These are phyloP conservation scores for Platanista minor DNA, from an alignment of 2,113 vertebrate species.

Conservation along the genomic window DNA sequence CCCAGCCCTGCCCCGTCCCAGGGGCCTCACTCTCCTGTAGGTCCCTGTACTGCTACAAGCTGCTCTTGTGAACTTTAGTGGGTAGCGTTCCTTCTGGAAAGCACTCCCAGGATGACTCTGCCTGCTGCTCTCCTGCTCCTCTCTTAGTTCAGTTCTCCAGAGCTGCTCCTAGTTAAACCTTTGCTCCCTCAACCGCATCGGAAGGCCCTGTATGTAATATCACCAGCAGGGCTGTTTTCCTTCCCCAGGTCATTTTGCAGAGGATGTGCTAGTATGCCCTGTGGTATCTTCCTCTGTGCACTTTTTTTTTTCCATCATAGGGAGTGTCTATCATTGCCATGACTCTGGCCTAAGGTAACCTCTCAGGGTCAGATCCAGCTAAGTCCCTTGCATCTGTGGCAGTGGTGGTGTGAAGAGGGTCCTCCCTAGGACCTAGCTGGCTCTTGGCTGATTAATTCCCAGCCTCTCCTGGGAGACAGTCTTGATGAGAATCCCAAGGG, in stretches of 20 bases:
- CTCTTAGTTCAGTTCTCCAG: background rate
- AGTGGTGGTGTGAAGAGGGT: background rate
- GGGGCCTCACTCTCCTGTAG: background rate
- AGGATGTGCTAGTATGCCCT: background rate
- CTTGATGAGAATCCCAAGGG: background rate
- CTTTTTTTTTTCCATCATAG: background rate
- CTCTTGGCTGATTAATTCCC: slow-evolving; percentile 30
- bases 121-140: background rate
- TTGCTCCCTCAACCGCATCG: background rate
- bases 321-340: background rate
- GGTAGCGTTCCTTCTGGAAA: background rate
- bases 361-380: background rate
- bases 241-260: background rate
- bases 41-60: background rate
- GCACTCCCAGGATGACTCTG: background rate
- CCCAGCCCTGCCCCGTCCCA: background rate
- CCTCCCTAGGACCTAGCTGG: background rate
- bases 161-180: slow-evolving; percentile 10
- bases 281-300: background rate
- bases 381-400: background rate
- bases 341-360: background rate
- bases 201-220: background rate
- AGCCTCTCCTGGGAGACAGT: background rate
- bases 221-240: background rate
- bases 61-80: background rate